Conservation (phyloP, 2,888 invertebrate genomes). For the Leptinotarsa juncta region DNA sequence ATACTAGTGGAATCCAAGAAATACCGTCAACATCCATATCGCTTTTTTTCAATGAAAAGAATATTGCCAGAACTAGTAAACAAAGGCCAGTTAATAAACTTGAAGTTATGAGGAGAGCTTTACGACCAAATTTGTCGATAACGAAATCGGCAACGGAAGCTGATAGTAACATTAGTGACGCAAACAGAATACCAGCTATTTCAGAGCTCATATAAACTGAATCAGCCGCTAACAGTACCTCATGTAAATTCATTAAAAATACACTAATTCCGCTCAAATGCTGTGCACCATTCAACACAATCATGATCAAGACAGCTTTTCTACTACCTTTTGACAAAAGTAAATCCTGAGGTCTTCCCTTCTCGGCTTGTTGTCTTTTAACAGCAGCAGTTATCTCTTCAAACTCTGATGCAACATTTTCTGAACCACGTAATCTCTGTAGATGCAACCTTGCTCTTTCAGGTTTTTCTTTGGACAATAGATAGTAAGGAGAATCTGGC, state of each 20-base stretch:
- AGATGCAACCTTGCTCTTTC: too few species aligned
- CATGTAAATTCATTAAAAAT: slow-evolving; percentile 55
- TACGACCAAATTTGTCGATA: slow-evolving; percentile 61
- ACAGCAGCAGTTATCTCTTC: slow-evolving; percentile 60
- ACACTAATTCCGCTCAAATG: slow-evolving; percentile 63
- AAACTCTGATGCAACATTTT: slow-evolving; percentile 59
- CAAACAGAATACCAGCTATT: slow-evolving; percentile 58
- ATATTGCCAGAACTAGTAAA: slow-evolving; percentile 57
- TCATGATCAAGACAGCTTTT: slow-evolving; percentile 61
- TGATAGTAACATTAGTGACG: slow-evolving; percentile 59
- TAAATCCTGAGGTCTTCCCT: slow-evolving; percentile 60
- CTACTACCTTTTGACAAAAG: slow-evolving; percentile 39
- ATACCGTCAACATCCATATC: slow-evolving; percentile 29
- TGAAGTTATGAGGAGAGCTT: slow-evolving; percentile 57
- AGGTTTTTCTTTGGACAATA: slow-evolving; percentile 52
- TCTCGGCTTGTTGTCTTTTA: slow-evolving; percentile 59
- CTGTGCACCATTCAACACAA: slow-evolving; percentile 61
- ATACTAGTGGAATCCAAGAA: too few species aligned
- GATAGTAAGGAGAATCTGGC: slow-evolving; percentile 61
- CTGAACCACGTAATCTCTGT: slow-evolving; percentile 48
- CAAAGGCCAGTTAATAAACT: slow-evolving; percentile 59
- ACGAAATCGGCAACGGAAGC: slow-evolving; percentile 57
- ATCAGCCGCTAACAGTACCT: too few species aligned
- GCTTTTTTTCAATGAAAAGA: slow-evolving; percentile 57
- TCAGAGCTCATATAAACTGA: slow-evolving; percentile 58